A percentile compares a stretch with the other conserved stretches of the same genome.
phyloP scores from a whole-genome alignment of 2,797 vertebrate species.

The Myotis planiceps region DNA sequence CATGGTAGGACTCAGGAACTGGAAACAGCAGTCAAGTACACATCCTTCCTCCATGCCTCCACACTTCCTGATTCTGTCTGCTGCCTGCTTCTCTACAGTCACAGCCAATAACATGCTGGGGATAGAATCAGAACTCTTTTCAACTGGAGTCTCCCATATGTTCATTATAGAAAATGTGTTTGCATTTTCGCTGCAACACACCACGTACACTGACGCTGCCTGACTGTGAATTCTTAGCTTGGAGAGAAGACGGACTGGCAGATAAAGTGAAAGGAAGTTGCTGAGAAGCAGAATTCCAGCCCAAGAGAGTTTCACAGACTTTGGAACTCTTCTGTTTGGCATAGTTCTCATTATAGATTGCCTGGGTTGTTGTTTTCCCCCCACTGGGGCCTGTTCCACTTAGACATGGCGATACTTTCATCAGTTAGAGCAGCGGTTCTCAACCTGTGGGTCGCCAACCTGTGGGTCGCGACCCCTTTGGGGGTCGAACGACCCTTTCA shows the following conservation, averaged over 20 bases:
- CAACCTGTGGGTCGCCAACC: too few relatives aligned
- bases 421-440: not conserved
- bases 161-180: slow-evolving; percentile 83
- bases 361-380: not conserved
- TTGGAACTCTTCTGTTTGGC: slow-evolving; percentile 66
- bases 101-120: slow-evolving; percentile 76
- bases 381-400: not conserved
- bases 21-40: slow-evolving; percentile 59
- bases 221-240: slow-evolving; percentile 79
- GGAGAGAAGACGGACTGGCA: slow-evolving; percentile 78
- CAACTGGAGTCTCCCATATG: slow-evolving; percentile 82
- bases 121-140: slow-evolving; percentile 76
- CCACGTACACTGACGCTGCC: slow-evolving; percentile 72
- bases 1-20: not conserved
- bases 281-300: slow-evolving; percentile 73
- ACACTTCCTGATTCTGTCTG: slow-evolving; percentile 73
- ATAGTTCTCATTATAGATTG: slow-evolving; percentile 32
- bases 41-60: slow-evolving; percentile 60
- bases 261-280: slow-evolving; percentile 77
- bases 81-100: slow-evolving; percentile 74
- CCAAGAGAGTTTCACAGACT: slow-evolving; percentile 72
- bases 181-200: slow-evolving; percentile 80
- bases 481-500: too few relatives aligned
- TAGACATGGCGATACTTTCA: slow-evolving; percentile 17
- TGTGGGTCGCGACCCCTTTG: too few relatives aligned